Evolutionary conservation across 1,140 invertebrate genomes (phyloP), one percentile per base, ranked within the genome.

Genomic region (Sweltsa coloradensis): DNA sequence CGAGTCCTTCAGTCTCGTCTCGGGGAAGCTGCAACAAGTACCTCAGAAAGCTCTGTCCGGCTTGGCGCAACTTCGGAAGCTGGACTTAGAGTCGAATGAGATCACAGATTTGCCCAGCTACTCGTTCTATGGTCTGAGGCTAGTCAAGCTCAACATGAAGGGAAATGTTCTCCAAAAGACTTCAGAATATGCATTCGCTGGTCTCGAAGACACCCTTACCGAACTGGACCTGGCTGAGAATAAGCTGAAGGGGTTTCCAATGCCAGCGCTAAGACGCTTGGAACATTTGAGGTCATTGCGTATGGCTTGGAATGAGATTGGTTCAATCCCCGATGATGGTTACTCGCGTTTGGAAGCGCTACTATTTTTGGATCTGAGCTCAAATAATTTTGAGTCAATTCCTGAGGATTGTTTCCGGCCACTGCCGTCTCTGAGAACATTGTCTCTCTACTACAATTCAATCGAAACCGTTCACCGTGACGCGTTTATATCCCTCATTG

Each of bases 181-280:
- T 58, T 82, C 81, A 3, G 87, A 91, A 58, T 81, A 87, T 60
- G 85, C 82, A 1, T 91, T 90, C 60, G 80, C 81, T 13, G 84
- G 85, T 0, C 65, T 90, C 26, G 89, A 90, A 62, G 74, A 77
- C 44, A 81, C 79, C 21, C 65, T 94, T 34, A 78, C 75, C 37
- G 85, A 91, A 64, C 70, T 94, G 41, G 85, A 89, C 65, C 68
- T 93, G 19, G 81, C 85, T 2, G 86, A 89, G 64, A 94, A 94
- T 59, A 85, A 84, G 57, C 65, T 93, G 27, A 78, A 79, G 51
- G 63, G 71, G 14, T 91, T 93, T 59, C 89, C 89, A 0, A 81
- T 91, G 67, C 67, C 75, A 43, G 75, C 89, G 0, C 62, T 93
- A 36, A 71, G 82, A 26, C 73, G 85, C 53, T 67, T 94, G 19